These are phyloP conservation scores for Penaeus japonicus DNA, from an alignment of 1,140 invertebrate genomes.

Conservation along the genomic window DNA sequence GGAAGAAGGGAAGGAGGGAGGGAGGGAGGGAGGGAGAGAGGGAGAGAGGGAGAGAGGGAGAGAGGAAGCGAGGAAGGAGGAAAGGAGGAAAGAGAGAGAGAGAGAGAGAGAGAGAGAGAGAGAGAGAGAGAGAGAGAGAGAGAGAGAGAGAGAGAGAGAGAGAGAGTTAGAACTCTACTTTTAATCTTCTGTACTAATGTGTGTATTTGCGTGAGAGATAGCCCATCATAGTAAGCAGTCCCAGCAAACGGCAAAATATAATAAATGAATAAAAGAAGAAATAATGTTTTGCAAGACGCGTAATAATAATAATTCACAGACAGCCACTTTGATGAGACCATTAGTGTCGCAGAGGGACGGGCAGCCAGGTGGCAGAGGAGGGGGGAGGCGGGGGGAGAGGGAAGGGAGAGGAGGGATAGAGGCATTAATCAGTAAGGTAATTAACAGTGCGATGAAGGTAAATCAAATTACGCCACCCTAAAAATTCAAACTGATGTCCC, in stretches of 20 bases:
- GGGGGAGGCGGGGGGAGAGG: not conserved
- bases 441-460: not conserved
- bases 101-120: not conserved
- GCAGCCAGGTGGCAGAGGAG: not conserved
- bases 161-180: not conserved
- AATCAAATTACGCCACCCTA: no score
- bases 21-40: not conserved
- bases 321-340: no score
- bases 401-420: not conserved
- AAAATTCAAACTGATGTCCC: no score
- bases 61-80: not conserved
- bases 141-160: not conserved
- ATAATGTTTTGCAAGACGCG: no score
- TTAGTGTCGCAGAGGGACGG: no score
- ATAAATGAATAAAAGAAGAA: no score
- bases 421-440: not conserved
- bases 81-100: no score
- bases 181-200: no score
- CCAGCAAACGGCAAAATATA: no score
- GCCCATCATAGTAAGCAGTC: no score
- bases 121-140: conserved; percentile 1
- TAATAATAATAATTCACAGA: no score
- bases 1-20: not conserved
- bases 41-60: not conserved
- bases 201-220: no score